Conservation (phyloP, 2,113 vertebrate species). For the Microtus oregoni region DNA sequence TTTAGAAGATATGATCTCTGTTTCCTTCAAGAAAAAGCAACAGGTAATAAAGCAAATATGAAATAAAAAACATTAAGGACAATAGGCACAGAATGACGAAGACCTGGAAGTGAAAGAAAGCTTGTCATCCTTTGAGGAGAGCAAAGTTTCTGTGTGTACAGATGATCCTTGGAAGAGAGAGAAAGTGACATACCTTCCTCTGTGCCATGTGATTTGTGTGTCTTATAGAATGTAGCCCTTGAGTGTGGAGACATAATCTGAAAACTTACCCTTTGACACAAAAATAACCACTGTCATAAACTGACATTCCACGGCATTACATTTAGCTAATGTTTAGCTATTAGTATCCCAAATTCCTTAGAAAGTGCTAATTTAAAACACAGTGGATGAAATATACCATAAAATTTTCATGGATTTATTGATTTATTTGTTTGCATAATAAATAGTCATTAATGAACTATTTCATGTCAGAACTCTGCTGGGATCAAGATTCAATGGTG, state of each 20-base stretch:
- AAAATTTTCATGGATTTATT: neutral
- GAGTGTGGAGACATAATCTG: neutral
- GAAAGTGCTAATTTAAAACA: neutral
- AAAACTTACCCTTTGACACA: neutral
- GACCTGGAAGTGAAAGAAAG: neutral
- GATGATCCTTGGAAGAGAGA: neutral
- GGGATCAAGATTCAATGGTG: neutral
- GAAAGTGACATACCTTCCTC: neutral
- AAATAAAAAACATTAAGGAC: neutral
- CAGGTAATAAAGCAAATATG: neutral
- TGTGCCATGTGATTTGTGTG: neutral
- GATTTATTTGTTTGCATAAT: neutral
- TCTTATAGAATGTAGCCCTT: neutral
- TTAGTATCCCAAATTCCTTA: neutral
- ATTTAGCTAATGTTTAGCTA: conserved; percentile 5
- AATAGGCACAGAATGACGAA: neutral
- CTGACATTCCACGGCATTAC: neutral
- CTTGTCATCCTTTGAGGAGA: neutral
- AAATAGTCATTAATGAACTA: neutral
- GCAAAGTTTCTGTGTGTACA: neutral
- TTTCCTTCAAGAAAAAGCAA: neutral
- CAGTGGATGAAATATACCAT: neutral
- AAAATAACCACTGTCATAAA: conserved; percentile 9
- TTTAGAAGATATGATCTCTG: neutral
- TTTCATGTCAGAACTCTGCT: neutral